Base-by-base conservation (phyloP, 2,888 invertebrate species). In the Drosophila percnosoma region DNA sequence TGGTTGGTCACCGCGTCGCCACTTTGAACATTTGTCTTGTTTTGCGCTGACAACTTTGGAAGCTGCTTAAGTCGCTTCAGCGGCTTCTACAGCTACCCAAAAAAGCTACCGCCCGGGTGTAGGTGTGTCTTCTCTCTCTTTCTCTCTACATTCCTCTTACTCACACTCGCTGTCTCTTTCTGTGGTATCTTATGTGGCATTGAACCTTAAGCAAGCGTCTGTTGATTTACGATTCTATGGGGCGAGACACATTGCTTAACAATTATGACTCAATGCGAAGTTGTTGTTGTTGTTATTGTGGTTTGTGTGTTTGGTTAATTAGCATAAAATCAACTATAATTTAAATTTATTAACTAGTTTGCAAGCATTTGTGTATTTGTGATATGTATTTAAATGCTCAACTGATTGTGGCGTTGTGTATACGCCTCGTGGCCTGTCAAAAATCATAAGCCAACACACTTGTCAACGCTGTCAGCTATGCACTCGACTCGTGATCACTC, bases 1-100 rank as follows among this genome's bases (percentile, higher is more conserved):
- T 27, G 21, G 51, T 60, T 78, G 73, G 75, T 68, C 80, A 75
- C 33, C 69, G 68, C 70, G 87, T 89, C 87, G 87, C 81, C 89
- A 70, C 65, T 71, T 86, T 68, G 78, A 90, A 91, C 82, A 91
- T 91, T 91, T 89, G 79, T 78, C 81, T 79, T 90, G 67, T 82
- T 82, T 86, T 82, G 66, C 90, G 90, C 83, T 91, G 91, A 87
- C 91, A 91, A 91, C 83, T 85, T 78, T 86, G 91, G 90, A 84
- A 91, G 91, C 90, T 80, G 89, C 90, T 91, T 90, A 90, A 84
- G 82, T 88, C 66, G 67, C 78, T 81, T 77, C 77, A 33, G 31
- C 65, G 81, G 78, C 81, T 77, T 77, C 45, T 45, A 54, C 58
- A 67, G 73, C 69, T 66, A 45, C 59, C 72, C 42, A 27, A 57